phyloP scores from a whole-genome alignment of 2,888 invertebrate species.

The Sesia apiformis region DNA sequence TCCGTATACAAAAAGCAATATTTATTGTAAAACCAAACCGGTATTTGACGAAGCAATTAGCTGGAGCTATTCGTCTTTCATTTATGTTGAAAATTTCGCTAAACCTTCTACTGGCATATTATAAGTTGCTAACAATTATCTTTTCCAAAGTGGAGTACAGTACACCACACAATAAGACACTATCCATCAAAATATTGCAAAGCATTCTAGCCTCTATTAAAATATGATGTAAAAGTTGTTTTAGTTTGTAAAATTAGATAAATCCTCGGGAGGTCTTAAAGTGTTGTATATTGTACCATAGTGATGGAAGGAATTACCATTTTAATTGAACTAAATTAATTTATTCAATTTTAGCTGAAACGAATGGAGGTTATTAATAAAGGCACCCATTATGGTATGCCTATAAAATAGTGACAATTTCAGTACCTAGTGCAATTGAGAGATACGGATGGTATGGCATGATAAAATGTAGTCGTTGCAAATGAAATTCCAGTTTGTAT shows the following conservation, averaged over 20 bases:
- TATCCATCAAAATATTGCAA: background rate
- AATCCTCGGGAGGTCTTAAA: background rate
- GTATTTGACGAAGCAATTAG: too few relatives aligned
- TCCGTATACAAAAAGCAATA: too few relatives aligned
- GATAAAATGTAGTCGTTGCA: too few relatives aligned
- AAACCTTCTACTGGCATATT: background rate
- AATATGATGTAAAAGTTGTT: too few relatives aligned
- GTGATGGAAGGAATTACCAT: conserved; percentile 13
- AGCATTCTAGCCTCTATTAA: too few relatives aligned
- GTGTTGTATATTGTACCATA: background rate
- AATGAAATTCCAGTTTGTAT: too few relatives aligned
- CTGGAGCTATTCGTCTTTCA: background rate
- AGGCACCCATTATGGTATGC: background rate
- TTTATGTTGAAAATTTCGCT: background rate
- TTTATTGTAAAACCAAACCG: too few relatives aligned
- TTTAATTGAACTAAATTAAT: conserved; percentile 15
- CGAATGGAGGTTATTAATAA: background rate
- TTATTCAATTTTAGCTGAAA: background rate
- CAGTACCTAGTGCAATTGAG: too few relatives aligned
- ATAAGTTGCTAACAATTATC: background rate
- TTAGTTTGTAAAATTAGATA: too few relatives aligned
- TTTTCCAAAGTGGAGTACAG: background rate
- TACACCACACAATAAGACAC: background rate
- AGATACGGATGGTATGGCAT: too few relatives aligned
- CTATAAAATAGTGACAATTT: background rate